Base-by-base conservation (phyloP, 2,797 vertebrate species). In the Helicolenus hilgendorfi region DNA sequence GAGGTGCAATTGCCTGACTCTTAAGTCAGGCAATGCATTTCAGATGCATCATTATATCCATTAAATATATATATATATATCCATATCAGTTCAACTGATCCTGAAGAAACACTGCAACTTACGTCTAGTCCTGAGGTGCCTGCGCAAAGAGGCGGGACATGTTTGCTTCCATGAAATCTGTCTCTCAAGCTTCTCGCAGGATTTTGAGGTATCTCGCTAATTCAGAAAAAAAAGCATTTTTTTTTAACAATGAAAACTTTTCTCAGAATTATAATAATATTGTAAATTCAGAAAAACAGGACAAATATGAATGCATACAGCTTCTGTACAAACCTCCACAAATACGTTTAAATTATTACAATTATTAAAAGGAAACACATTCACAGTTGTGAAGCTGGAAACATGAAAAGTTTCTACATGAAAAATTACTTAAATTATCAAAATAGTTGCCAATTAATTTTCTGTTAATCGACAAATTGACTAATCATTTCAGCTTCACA, bases 231-330 rank as follows among this genome's bases (percentile, higher is more conserved):
- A 18, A 8, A 18, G 2, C 33, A 33, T 11, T 36, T 36, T 36
- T 36, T 14, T 45, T 7, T 45, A 45, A 15, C 41, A 45, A 18
- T 15, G 15, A 45, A 45, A 45, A 18, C 14, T 7, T 15, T 45
- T 45, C 14, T 18, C 13, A 45, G 41, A 45, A 45, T 45, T 45
- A 45, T 7, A 15, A 41, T 14, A 41, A 41, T 41, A 41, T 41
- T 41, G 14, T 41, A 18, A 0, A 45, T 45, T 45, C 41, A 45
- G 41, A 45, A 45, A 45, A 45, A 45, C 14, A 18, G 6, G 41
- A 14, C 5, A 45, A 0, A 18, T 45, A 3, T 45, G 15, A 45
- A 45, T 45, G 2, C 41, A 45, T 45, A 0, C 0, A 45, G 14
- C 41, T 0, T 45, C 14, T 45, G 41, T 45, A 7, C 41, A 45